Base-by-base conservation (phyloP, 2,113 vertebrate species). In the Barnardius zonarius region DNA sequence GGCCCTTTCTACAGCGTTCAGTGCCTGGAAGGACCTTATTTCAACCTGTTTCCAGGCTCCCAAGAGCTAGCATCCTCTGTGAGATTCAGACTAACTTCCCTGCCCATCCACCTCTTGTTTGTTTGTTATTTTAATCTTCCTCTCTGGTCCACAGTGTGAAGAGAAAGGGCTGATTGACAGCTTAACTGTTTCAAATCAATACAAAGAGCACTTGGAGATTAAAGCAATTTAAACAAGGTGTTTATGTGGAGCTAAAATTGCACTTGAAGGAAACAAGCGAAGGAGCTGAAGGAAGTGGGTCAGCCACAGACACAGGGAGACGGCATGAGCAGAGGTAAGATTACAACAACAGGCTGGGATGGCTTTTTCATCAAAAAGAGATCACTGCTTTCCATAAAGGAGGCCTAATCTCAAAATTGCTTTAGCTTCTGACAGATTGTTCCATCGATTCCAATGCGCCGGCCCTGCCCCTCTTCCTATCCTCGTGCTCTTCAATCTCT, bases 61-160 rank as follows among this genome's bases (percentile, higher is more conserved):
- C 17, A 24, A 69, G 76, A 67, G 67, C 63, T 82, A 63, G 59
- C 69, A 90, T 79, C 64, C 9, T 9, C 86, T 83, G 39, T 1
- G 4, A 96, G 95, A 97, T 92, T 94, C 95, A 94, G 88, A 80
- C 86, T 67, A 73, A 88, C 88, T 89, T 96, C 84, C 79, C 55
- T 83, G 84, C 59, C 83, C 68, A 74, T 91, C 81, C 27, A 3
- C 66, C 55, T 90, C 91, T 85, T 96, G 90, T 98, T 97, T 97
- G 93, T 97, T 98, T 98, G 97, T 97, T 97, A 98, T 98, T 98
- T 98, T 98, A 98, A 97, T 98, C 97, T 97, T 94, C 86, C 95
- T 90, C 88, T 88, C 83, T 88, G 2, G 1, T 78, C 94, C 62
- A n/a, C 85, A 62, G 83, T 81, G 82, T 17, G 91, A 97, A 90